These are phyloP conservation scores for Dynastes hyllus DNA, from an alignment of 2,888 invertebrate species.

Conservation along the genomic window DNA sequence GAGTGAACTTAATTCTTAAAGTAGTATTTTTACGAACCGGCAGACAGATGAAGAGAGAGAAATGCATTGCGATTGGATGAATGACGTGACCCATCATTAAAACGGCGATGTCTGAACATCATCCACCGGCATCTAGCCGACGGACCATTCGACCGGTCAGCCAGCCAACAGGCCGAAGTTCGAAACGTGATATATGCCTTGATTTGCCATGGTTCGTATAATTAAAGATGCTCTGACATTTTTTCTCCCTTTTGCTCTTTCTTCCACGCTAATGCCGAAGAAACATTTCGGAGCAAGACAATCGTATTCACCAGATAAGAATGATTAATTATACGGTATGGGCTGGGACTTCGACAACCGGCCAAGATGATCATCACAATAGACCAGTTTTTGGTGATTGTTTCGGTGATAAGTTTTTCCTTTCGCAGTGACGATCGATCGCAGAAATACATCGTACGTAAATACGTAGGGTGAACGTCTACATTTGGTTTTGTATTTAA, in stretches of 20 bases:
- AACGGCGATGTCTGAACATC: conserved; percentile 62
- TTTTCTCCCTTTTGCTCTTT: conserved; percentile 51
- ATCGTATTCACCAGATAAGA: conserved; percentile 65
- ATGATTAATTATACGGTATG: conserved; percentile 67
- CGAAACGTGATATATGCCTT: conserved; percentile 59
- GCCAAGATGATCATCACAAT: conserved; percentile 65
- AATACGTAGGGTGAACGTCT: conserved; percentile 16
- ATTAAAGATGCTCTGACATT: conserved; percentile 49
- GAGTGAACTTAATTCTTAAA: conserved; percentile 62
- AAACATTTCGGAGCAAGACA: conserved; percentile 56
- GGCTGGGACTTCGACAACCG: conserved; percentile 62
- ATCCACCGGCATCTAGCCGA: conserved; percentile 51
- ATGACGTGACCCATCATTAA: conserved; percentile 72
- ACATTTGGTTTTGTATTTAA: not conserved
- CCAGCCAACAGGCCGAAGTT: conserved; percentile 34
- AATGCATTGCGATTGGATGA: conserved; percentile 67
- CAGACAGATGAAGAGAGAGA: conserved; percentile 52
- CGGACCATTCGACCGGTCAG: conserved; percentile 34
- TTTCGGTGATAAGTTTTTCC: conserved; percentile 59
- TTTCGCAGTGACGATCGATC: conserved; percentile 37
- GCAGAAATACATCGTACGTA: conserved; percentile 22
- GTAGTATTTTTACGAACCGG: conserved; percentile 67
- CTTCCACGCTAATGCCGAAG: conserved; percentile 43
- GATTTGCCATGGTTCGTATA: conserved; percentile 50
- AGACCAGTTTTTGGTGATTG: conserved; percentile 69